Base-by-base conservation (phyloP, 2,113 vertebrate genomes). In the Saguinus imperator region DNA sequence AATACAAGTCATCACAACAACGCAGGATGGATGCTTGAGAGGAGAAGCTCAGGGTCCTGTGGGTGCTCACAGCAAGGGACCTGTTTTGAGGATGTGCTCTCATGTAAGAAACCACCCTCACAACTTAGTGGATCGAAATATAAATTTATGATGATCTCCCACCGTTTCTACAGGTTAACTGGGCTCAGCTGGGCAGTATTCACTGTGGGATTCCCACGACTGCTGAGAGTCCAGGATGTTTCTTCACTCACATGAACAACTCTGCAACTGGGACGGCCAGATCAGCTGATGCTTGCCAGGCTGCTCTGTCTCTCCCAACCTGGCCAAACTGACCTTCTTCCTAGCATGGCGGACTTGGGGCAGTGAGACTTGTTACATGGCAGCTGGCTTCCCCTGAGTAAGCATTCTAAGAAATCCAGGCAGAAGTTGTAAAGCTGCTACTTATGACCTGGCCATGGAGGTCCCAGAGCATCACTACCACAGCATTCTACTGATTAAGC, bases 121-220 rank as follows among this genome's bases (percentile, higher is more conserved):
- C 23, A 1, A 14, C 48, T 12, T 12, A 23, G 61, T 6, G 48
- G 45, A 70, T 84, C 8, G n/a, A 91, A 27, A 68, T 20, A n/a
- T 11, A 52, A 9, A 27, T 5, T 14, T 43, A 2, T 16, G 8
- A 1, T 87, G 43, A 48, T 23, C 73, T 37, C 73, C 5, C 9
- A 1, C 1, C 11, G 12, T 0, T 0, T 16, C 32, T 68, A 43
- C 16, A 55, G 6, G 50, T 61, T 17, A 29, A 1, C 55, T 1
- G 29, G 72, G 64, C 61, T 79, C 58, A 6, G 13, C 14, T 20
- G 29, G 79, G 32, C 32, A 10, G 43, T 0, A 2, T 3, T 37
- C 11, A 3, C 64, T 20, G 45, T 12, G 52, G 55, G 20, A 64
- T 25, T 52, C 55, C 13, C 35, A 0, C 0, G 6, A 50, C 68